Percentiles rank a stretch among this genome's conserved stretches.
phyloP scores from a whole-genome alignment of 1,140 invertebrate genomes.

The Anadara kagoshimensis region DNA sequence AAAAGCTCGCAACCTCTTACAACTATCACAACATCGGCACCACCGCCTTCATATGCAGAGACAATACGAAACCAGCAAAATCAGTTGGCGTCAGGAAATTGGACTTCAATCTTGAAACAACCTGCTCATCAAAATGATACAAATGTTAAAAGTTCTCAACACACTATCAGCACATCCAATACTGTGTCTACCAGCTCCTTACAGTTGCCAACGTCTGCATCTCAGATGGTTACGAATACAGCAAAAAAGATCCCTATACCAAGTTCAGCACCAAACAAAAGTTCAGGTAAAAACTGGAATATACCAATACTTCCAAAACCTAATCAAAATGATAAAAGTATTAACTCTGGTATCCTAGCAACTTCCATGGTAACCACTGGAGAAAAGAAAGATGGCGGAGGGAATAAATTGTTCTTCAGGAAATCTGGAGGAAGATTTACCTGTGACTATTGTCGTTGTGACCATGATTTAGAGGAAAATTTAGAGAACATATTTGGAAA shows the following conservation, averaged over 20 bases:
- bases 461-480: slow-evolving; percentile 24
- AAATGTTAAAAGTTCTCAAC: no score
- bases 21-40: neutral
- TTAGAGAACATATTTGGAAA: slow-evolving; percentile 35
- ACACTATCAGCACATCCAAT: no score
- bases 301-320: neutral
- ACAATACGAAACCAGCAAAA: neutral
- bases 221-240: no score
- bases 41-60: neutral
- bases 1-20: neutral
- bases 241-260: no score
- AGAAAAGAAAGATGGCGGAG: neutral
- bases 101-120: neutral
- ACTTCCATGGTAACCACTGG: neutral
- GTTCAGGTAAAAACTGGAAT: no score
- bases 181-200: no score
- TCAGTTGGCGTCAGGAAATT: neutral
- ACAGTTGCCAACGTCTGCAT: no score
- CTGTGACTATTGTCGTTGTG: slow-evolving; percentile 29
- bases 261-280: no score
- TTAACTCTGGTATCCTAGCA: neutral
- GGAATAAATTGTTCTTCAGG: slow-evolving; percentile 26
- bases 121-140: no score
- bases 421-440: slow-evolving; percentile 24
- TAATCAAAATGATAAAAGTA: neutral